These are phyloP conservation scores for Chelonus formosanus DNA, from an alignment of 2,888 invertebrate genomes.

Conservation along the genomic window DNA sequence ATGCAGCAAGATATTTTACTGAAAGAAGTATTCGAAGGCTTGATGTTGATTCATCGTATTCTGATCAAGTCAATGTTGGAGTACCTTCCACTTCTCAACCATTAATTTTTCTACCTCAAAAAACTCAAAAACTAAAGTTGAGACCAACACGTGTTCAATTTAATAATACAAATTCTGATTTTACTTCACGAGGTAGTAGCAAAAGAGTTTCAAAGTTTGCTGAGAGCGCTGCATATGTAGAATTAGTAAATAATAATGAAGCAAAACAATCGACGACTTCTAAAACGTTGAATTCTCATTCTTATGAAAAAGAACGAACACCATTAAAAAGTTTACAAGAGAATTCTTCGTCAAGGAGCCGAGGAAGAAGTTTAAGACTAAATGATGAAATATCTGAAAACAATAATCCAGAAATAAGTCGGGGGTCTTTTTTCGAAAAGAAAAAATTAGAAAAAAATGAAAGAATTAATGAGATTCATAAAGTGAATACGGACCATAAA, in stretches of 20 bases:
- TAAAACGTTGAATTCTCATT: not conserved
- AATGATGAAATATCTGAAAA: slow-evolving; percentile 1
- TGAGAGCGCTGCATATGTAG: not conserved
- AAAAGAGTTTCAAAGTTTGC: slow-evolving; percentile 1
- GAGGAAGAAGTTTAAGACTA: not conserved
- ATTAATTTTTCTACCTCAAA: slow-evolving; percentile 18
- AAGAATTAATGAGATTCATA: not conserved
- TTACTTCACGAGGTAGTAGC: not conserved
- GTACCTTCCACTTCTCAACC: slow-evolving; percentile 42
- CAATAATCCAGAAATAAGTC: not conserved
- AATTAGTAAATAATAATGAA: not conserved
- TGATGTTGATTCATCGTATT: slow-evolving; percentile 44
- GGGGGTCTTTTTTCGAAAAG: not conserved
- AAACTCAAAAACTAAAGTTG: slow-evolving; percentile 18
- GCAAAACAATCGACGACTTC: not conserved
- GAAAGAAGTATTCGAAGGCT: slow-evolving; percentile 32
- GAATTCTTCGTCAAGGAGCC: not conserved
- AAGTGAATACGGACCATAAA: too few relatives aligned
- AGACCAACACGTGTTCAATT: slow-evolving; percentile 19
- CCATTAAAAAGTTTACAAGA: not conserved
- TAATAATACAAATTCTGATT: slow-evolving; percentile 32
- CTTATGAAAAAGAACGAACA: not conserved
- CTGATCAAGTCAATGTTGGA: slow-evolving; percentile 52
- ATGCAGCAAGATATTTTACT: slow-evolving; percentile 28
- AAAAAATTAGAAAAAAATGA: not conserved